A percentile compares a stretch with the other conserved stretches of the same genome.
Conservation (phyloP, 2,888 invertebrate genomes). For the Cenopis cana region DNA sequence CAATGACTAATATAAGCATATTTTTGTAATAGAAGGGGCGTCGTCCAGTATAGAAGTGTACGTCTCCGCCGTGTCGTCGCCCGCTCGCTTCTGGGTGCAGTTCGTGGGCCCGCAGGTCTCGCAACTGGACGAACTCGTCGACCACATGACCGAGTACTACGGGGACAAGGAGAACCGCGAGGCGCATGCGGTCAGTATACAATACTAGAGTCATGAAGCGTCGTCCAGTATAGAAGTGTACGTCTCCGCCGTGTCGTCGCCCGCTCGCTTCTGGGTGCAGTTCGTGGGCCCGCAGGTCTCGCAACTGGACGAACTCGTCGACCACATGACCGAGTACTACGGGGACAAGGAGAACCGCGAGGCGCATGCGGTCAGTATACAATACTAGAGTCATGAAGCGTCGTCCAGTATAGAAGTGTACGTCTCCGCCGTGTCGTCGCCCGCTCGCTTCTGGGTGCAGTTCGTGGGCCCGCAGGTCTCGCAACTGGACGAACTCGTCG, state of each 20-base stretch:
- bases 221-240: conserved; percentile 90
- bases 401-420: no score
- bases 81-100: conserved; percentile 94
- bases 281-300: no score
- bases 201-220: background rate
- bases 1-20: background rate
- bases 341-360: no score
- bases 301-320: no score
- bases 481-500: no score
- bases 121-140: conserved; percentile 91
- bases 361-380: no score
- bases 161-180: conserved; percentile 86
- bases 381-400: no score
- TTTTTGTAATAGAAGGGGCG: conserved; percentile 56
- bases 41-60: conserved; percentile 92
- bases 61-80: conserved; percentile 93
- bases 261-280: no score
- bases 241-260: conserved; percentile 94
- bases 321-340: no score
- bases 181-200: conserved; percentile 78
- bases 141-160: conserved; percentile 94
- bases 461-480: no score
- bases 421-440: no score
- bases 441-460: no score
- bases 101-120: conserved; percentile 90